A percentile compares a stretch with the other conserved stretches of the same genome.
Evolutionary conservation across 2,797 vertebrate genomes (phyloP).

Genomic region (Paguma larvata): DNA sequence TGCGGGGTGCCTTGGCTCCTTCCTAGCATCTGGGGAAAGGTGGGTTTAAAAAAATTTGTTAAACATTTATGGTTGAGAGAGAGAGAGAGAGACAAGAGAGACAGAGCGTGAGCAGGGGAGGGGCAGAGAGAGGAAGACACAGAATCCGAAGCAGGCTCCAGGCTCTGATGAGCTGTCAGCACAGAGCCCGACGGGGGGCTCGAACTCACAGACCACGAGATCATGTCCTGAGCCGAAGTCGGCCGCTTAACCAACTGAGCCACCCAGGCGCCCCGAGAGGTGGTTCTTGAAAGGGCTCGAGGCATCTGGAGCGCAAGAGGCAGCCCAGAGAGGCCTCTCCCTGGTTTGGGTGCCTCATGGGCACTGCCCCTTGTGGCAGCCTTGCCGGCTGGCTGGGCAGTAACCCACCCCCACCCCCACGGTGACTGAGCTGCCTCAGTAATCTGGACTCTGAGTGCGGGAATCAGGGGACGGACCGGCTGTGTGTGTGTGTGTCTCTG

Average conservation of each 20-base stretch:
- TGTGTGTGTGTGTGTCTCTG: neutral
- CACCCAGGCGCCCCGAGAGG: neutral
- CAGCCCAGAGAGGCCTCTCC: neutral
- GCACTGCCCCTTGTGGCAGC: rapidly evolving
- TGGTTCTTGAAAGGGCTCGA: rapidly evolving
- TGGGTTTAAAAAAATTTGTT: too few relatives aligned
- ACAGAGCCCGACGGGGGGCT: too few relatives aligned
- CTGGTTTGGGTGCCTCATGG: neutral
- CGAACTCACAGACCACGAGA: too few relatives aligned
- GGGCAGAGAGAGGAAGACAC: too few relatives aligned
- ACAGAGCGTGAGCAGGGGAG: too few relatives aligned
- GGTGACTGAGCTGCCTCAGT: neutral
- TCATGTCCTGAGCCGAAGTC: too few relatives aligned
- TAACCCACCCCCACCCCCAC: rapidly evolving
- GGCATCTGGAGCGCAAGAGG: neutral
- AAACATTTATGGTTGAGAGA: too few relatives aligned
- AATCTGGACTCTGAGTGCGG: rapidly evolving
- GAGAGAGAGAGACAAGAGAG: too few relatives aligned
- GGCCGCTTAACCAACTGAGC: too few relatives aligned
- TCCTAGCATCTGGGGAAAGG: neutral
- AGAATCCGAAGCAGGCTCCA: too few relatives aligned
- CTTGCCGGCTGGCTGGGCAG: rapidly evolving
- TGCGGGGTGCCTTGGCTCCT: neutral
- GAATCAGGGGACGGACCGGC: rapidly evolving
- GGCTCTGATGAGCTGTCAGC: too few relatives aligned